phyloP scores from a whole-genome alignment of 2,113 vertebrate species.

The Barnardius zonarius region DNA sequence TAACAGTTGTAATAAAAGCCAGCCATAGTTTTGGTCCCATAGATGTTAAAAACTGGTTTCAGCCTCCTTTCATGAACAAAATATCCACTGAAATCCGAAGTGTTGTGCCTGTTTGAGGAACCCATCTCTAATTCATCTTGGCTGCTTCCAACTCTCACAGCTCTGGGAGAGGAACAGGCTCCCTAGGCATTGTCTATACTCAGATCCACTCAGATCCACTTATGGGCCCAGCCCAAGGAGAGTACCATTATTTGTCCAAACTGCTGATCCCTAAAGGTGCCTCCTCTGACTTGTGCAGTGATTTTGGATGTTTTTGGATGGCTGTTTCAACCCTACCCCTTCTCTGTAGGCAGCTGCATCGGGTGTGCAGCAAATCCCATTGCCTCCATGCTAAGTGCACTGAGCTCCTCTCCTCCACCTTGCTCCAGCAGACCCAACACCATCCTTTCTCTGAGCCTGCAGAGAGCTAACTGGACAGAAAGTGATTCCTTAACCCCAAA shows the following conservation, averaged over 20 bases:
- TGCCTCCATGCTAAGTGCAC: rapidly evolving
- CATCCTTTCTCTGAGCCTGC: background rate
- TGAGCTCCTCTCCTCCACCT: background rate
- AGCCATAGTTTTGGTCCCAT: background rate
- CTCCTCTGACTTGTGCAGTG: background rate
- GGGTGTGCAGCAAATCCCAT: rapidly evolving
- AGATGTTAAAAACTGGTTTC: background rate
- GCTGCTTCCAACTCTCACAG: background rate
- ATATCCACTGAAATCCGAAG: background rate
- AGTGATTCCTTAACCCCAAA: background rate
- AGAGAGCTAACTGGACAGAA: background rate
- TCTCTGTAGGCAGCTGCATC: background rate
- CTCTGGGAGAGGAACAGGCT: background rate
- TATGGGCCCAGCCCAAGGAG: background rate
- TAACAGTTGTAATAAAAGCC: background rate
- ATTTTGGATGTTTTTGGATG: background rate
- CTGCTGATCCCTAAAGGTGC: background rate
- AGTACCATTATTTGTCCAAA: background rate
- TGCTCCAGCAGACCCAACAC: background rate
- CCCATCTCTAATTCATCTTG: background rate
- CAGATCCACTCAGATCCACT: background rate
- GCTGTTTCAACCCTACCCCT: background rate
- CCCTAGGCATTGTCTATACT: too few relatives aligned
- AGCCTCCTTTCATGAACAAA: background rate
- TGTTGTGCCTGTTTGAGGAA: background rate